phyloP scores from a whole-genome alignment of 2,113 vertebrate species.

The Ictidomys tridecemlineatus region DNA sequence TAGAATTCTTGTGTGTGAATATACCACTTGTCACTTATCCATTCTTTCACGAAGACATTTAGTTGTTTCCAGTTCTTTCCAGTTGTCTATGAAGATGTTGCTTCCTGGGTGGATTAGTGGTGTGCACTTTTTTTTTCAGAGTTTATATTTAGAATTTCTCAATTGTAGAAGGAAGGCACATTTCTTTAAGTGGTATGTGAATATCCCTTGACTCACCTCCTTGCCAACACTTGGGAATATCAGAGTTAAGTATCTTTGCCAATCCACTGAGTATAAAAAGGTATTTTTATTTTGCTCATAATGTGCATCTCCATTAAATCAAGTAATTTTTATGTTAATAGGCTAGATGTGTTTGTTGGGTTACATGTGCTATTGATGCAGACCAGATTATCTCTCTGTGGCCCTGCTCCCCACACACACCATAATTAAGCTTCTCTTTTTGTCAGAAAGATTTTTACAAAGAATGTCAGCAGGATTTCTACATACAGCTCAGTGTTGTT shows the following conservation, averaged over 20 bases:
- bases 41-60: neutral
- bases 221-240: neutral
- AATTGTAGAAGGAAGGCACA: neutral
- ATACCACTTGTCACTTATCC: neutral
- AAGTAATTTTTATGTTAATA: neutral
- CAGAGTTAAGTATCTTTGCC: neutral
- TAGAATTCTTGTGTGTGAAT: neutral
- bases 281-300: conserved; percentile 5
- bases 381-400: no score
- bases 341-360: neutral
- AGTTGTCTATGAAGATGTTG: neutral
- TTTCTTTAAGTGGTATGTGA: neutral
- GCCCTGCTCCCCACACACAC: no score
- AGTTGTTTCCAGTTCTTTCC: neutral
- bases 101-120: neutral
- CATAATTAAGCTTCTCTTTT: no score
- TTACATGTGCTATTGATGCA: neutral
- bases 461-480: no score
- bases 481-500: no score
- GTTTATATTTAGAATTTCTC: no score
- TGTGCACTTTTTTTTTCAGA: neutral
- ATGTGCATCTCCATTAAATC: neutral
- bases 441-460: no score
- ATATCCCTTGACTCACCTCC: neutral
- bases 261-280: neutral